Evolutionary conservation across 2,113 vertebrate genomes (phyloP).

Genomic region (Menidia beryllina): DNA sequence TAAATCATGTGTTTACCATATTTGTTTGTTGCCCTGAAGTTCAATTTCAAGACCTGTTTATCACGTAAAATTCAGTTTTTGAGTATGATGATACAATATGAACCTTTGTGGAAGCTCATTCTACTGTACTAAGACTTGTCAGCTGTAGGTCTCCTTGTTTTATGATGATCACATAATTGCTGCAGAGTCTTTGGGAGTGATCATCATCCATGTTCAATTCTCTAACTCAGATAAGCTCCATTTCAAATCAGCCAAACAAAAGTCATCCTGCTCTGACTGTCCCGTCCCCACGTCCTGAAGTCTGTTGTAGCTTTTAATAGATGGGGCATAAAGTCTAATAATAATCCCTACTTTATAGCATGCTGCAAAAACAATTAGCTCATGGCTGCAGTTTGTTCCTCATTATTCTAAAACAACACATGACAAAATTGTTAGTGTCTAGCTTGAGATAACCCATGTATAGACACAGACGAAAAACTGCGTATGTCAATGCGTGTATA

Average conservation of each 20-base stretch:
- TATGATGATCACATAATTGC: too few relatives aligned
- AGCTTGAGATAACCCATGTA: slow-evolving; percentile 23
- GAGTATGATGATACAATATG: background rate
- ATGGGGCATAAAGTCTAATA: slow-evolving; percentile 20
- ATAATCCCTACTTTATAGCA: slow-evolving; percentile 41
- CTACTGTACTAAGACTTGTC: background rate
- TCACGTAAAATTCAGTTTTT: too few relatives aligned
- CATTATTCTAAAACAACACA: slow-evolving; percentile 47
- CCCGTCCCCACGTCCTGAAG: background rate
- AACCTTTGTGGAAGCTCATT: background rate
- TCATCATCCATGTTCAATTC: background rate
- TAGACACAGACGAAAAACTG: slow-evolving; percentile 41
- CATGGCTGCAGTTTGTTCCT: slow-evolving; percentile 46
- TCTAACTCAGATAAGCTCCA: slow-evolving; percentile 1
- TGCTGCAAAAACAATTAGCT: slow-evolving; percentile 38
- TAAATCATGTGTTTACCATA: too few relatives aligned
- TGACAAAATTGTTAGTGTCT: slow-evolving; percentile 26
- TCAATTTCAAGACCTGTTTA: too few relatives aligned
- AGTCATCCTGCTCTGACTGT: slow-evolving; percentile 3
- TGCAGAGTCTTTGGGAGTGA: too few relatives aligned
- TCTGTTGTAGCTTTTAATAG: background rate
- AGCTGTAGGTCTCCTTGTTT: background rate
- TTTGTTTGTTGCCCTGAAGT: too few relatives aligned
- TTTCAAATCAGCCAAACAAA: background rate
- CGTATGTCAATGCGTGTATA: slow-evolving; percentile 53